A percentile compares a stretch with the other conserved stretches of the same genome.
Conservation (phyloP, 1,140 invertebrate genomes). For the Delia radicum region DNA sequence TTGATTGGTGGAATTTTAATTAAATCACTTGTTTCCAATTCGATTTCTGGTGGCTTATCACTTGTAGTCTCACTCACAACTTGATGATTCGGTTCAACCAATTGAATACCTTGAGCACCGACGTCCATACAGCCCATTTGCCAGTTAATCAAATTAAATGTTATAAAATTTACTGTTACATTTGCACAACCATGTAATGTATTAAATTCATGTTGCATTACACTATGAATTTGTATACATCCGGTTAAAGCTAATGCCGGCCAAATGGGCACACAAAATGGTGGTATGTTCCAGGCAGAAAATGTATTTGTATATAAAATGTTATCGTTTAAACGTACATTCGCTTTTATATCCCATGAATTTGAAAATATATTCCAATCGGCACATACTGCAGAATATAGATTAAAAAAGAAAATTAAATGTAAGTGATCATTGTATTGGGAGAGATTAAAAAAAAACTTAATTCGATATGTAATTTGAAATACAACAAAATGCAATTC, state of each 20-base stretch:
- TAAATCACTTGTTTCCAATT: constrained; percentile 5
- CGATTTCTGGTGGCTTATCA: constrained; percentile 8
- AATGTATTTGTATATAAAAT: constrained; percentile 11
- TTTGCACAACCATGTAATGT: constrained; percentile 11
- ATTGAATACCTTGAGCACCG: constrained; percentile 4
- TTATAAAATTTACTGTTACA: background rate
- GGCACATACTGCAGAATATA: constrained; percentile 8
- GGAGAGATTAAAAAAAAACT: no score
- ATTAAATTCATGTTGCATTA: background rate
- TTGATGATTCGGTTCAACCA: background rate
- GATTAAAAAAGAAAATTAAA: background rate
- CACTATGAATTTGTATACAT: constrained; percentile 15
- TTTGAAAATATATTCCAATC: constrained; percentile 5
- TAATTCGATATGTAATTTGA: background rate
- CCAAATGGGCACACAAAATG: constrained; percentile 18
- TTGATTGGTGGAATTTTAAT: background rate
- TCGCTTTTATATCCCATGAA: background rate
- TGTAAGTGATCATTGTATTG: background rate
- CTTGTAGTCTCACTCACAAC: background rate
- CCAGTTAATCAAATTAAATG: background rate
- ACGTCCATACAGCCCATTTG: constrained; percentile 15
- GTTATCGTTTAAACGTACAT: constrained; percentile 9
- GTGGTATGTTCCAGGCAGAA: constrained; percentile 12
- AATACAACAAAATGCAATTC: no score
- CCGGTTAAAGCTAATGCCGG: constrained; percentile 7